phyloP scores from a whole-genome alignment of 2,113 vertebrate genomes.

The Opisthocomus hoazin region DNA sequence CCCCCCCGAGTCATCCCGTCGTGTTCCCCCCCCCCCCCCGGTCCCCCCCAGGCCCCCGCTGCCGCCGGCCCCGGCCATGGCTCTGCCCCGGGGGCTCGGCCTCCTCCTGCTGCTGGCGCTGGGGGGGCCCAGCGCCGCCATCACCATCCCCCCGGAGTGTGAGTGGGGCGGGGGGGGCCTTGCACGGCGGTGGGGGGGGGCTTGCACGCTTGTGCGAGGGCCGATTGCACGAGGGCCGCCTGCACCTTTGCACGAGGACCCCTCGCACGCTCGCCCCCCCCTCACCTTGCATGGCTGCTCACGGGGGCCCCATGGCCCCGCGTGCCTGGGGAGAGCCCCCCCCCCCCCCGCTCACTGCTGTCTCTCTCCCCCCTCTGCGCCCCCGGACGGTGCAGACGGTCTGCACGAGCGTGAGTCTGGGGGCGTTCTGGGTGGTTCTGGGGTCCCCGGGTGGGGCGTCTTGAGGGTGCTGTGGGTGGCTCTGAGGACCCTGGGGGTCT shows the following conservation, averaged over 20 bases:
- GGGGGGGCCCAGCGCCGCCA: background rate
- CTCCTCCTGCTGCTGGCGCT: background rate
- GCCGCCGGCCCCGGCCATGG: background rate
- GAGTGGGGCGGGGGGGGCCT: background rate
- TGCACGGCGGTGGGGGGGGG: too few species aligned
- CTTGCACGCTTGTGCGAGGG: background rate
- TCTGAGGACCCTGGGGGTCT: background rate
- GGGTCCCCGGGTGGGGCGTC: background rate
- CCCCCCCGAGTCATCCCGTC: background rate
- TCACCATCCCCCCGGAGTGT: background rate
- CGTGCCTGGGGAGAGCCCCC: background rate
- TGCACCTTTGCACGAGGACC: background rate
- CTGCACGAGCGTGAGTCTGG: background rate
- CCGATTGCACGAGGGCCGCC: background rate
- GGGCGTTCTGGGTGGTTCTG: background rate
- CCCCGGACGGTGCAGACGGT: background rate
- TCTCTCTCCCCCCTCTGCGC: background rate
- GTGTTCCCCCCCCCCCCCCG: background rate
- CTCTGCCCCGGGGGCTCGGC: background rate
- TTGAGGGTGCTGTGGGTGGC: background rate
- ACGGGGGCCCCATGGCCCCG: too few species aligned
- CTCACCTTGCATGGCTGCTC: background rate
- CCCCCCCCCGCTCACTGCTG: background rate
- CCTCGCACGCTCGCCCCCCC: background rate
- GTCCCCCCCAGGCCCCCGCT: background rate